Conservation (phyloP, 2,888 invertebrate species). For the Deilephila elpenor region DNA sequence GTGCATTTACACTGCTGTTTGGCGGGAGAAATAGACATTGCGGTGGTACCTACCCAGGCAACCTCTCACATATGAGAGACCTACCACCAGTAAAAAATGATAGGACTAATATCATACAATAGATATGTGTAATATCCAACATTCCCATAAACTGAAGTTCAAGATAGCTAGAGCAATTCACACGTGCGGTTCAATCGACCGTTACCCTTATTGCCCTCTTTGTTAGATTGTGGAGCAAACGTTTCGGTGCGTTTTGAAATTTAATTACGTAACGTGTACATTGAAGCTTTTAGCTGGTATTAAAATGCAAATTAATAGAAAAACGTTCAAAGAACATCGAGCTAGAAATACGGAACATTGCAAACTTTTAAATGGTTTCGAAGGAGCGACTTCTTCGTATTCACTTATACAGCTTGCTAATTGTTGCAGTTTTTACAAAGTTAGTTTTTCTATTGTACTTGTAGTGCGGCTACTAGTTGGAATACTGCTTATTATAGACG, state of each 20-base stretch:
- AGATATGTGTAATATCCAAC: neutral
- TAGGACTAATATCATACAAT: neutral
- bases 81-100: neutral
- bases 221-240: slow-evolving; percentile 13
- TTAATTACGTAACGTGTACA: slow-evolving; percentile 23
- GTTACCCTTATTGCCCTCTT: slow-evolving; percentile 1
- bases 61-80: too few relatives aligned
- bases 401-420: neutral
- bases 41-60: too few relatives aligned
- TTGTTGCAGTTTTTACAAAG: neutral
- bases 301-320: slow-evolving; percentile 30
- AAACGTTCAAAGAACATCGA: neutral
- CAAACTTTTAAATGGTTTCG: neutral
- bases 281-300: slow-evolving; percentile 21
- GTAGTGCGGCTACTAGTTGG: too few relatives aligned
- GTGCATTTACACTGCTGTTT: too few relatives aligned
- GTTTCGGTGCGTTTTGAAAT: slow-evolving; percentile 25
- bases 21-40: too few relatives aligned
- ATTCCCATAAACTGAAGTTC: neutral
- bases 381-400: neutral
- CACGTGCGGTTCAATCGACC: neutral
- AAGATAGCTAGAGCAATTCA: neutral
- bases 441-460: neutral
- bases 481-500: too few relatives aligned
- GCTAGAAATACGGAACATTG: neutral